Evolutionary conservation across 2,888 invertebrate species (phyloP).

Genomic region (Abscondita cerata): DNA sequence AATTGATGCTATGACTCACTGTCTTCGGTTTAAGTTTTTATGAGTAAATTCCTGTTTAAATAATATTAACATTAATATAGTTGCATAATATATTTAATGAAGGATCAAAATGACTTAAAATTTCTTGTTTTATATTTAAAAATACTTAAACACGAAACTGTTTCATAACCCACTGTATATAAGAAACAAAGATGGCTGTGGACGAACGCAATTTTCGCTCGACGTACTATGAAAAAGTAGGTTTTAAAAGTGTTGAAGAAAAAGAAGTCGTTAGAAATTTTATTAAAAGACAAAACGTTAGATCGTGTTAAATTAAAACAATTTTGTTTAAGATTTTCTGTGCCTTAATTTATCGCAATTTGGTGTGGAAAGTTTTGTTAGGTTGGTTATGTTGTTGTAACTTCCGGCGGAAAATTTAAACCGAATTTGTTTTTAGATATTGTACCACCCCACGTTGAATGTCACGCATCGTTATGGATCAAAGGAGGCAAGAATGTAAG

Average conservation of each 20-base stretch:
- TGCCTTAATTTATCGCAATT: constrained; percentile 82
- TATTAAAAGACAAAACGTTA: constrained; percentile 84
- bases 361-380: constrained; percentile 86
- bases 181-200: constrained; percentile 57
- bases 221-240: constrained; percentile 85
- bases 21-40: too few relatives aligned
- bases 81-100: too few relatives aligned
- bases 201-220: constrained; percentile 84
- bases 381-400: constrained; percentile 58
- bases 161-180: background rate
- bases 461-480: constrained; percentile 76
- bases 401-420: background rate
- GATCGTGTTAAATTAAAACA: constrained; percentile 82
- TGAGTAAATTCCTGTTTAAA: too few relatives aligned
- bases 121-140: too few relatives aligned
- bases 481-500: constrained; percentile 76
- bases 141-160: too few relatives aligned
- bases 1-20: too few relatives aligned
- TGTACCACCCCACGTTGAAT: constrained; percentile 77
- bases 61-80: too few relatives aligned
- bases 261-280: constrained; percentile 88
- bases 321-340: constrained; percentile 84
- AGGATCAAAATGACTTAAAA: too few relatives aligned
- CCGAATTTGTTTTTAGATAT: constrained; percentile 66
- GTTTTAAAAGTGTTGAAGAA: constrained; percentile 88